Evolutionary conservation across 2,797 vertebrate species (phyloP), one percentile per base, ranked within the genome.

Genomic region (Distichodus sexfasciatus): DNA sequence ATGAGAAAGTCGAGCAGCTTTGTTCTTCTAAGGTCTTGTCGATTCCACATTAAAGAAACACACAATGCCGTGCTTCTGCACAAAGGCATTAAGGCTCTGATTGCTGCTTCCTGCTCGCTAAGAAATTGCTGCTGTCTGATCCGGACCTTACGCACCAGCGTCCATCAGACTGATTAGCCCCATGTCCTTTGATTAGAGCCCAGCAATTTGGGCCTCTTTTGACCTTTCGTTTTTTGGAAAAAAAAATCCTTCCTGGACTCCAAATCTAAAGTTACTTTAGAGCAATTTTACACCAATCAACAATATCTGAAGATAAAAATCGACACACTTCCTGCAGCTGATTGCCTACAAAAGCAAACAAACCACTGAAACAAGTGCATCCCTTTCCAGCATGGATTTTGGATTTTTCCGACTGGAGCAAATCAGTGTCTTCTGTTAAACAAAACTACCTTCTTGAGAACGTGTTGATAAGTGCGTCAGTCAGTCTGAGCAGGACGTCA

Each of bases 21-120:
- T 24, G 44, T n/a, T 36, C 53, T 28, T 59, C 38, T 24, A 9
- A 21, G 17, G 33, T 26, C 46, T 41, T 11, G 4, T 59, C 55
- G 53, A 28, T 51, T 51, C 33, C 59, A 35, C 46, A 59, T 55
- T 21, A 67, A 66, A 55, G 21, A 29, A 24, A 41, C 69, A 35
- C 14, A 36, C 29, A 35, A 26, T 21, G 26, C 31, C n/a, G 40
- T 48, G 28, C 29, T 50, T 63, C 11, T 61, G 29, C 36, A 36
- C 29, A 15, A 51, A 44, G 28, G 54, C 44, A 36, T 28, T 44
- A 65, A 41, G 31, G 7, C 23, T 46, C 63, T 50, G 59, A 44
- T 63, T n/a, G 11, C 53, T 69, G 66, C 36, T 47, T 74, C 24
- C 43, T 68, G 44, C 24, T 69, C 14, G 44, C 36, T 51, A 23